Evolutionary conservation across 2,113 vertebrate genomes (phyloP), one percentile per base, ranked within the genome.

Genomic region (Aldabrachelys gigantea): DNA sequence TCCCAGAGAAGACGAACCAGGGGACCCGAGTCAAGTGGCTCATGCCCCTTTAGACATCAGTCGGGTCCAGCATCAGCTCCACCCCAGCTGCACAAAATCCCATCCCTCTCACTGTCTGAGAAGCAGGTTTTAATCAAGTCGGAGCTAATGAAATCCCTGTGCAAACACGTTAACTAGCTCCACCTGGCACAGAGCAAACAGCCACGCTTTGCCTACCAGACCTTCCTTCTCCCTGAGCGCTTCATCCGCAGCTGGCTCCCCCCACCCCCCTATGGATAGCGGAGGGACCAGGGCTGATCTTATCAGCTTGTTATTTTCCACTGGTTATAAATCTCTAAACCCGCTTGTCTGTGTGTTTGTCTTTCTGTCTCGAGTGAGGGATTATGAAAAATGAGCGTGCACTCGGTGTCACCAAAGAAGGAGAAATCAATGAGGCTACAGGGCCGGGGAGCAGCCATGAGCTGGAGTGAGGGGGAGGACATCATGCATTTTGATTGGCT

Each of bases 221-320:
- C 29, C 52, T 35, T n/a, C 78, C 69, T 29, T 29, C 50, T 38
- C 38, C 7, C 59, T 35, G 59, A 62, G 59, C 5, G 27, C 27
- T 31, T 62, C 29, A 6, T 62, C 62, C 8, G 62, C 16, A 2
- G 16, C 21, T 5, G 11, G 13, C 44, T 22, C 27, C 76, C 44
- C 44, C 11, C 3, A 27, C 38, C 24, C 10, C 12, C 7, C 76
- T 7, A 14, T 16, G 25, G 76, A 24, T 12, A 16, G 29, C 6
- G 8, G 78, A 16, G 7, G 44, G 44, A 31, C 44, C 78, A 29
- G 78, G 47, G 82, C 86, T 92, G 91, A 92, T 88, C 86, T 92
- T 92, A 92, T 92, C 91, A 84, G 56, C 75, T 47, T 92, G 91
- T 92, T 92, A 92, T 92, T 92, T 92, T 92, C 86, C 91, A 92